These are phyloP conservation scores for Nephrotoma appendiculata DNA, from an alignment of 2,888 invertebrate genomes.

Conservation along the genomic window DNA sequence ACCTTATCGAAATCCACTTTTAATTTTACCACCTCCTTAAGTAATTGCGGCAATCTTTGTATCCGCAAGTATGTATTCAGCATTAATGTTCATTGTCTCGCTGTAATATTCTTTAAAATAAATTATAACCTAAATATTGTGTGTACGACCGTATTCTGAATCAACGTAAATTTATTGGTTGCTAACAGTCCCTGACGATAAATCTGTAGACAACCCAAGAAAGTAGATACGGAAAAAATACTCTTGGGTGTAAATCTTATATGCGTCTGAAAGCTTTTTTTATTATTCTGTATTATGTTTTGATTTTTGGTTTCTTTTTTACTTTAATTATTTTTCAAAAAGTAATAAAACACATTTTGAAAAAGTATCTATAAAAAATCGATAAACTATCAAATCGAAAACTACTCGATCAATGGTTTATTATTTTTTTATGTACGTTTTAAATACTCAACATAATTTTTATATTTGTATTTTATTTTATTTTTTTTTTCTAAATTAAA, in stretches of 20 bases:
- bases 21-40: too few species aligned
- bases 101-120: neutral
- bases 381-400: slow-evolving; percentile 6
- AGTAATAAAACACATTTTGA: slow-evolving; percentile 2
- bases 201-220: neutral
- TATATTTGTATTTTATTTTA: slow-evolving; percentile 16
- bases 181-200: neutral
- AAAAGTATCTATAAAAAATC: slow-evolving; percentile 8
- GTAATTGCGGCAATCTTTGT: too few species aligned
- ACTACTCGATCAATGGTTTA: slow-evolving; percentile 11
- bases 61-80: too few species aligned
- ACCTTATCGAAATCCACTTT: too few species aligned
- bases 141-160: neutral
- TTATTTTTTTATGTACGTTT: slow-evolving; percentile 17
- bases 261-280: neutral
- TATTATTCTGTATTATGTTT: neutral
- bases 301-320: neutral
- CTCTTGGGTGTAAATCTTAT: neutral
- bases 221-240: neutral
- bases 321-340: neutral
- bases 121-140: neutral
- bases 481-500: slow-evolving; percentile 14
- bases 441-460: slow-evolving; percentile 15
- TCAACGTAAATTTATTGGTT: neutral
- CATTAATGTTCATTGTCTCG: too few species aligned